phyloP scores from a whole-genome alignment of 1,140 invertebrate genomes.

The Lepidurus arcticus region DNA sequence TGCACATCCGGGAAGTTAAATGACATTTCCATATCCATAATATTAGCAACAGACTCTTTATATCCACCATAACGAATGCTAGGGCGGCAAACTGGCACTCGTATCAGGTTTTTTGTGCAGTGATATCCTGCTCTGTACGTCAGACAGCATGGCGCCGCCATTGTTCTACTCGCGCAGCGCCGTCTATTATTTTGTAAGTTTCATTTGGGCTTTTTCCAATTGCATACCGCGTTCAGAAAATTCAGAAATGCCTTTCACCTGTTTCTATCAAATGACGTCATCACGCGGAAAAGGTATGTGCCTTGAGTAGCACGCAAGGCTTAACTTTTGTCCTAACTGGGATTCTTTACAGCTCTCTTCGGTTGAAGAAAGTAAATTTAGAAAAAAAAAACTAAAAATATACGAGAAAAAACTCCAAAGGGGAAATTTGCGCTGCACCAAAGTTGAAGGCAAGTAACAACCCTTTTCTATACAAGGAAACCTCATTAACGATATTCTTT shows the following conservation, averaged over 20 bases:
- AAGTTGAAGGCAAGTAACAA: background rate
- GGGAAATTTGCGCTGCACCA: background rate
- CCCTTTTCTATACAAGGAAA: conserved; percentile 19
- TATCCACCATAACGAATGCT: background rate
- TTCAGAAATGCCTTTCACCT: background rate
- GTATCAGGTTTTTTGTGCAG: background rate
- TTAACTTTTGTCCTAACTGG: background rate
- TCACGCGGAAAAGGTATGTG: background rate
- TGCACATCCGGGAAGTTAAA: conserved; percentile 10
- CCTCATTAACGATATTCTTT: background rate
- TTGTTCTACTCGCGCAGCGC: background rate
- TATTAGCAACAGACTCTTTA: background rate
- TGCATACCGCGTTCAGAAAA: background rate
- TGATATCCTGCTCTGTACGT: background rate
- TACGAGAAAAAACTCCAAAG: background rate
- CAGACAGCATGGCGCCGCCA: conserved; percentile 12
- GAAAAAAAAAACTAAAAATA: background rate
- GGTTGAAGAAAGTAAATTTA: background rate
- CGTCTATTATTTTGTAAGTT: background rate
- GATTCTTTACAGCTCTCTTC: background rate
- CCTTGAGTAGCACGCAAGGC: background rate
- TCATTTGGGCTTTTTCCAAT: background rate
- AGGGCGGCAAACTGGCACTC: too few species aligned
- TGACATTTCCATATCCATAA: background rate
- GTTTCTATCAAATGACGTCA: background rate